Percentiles rank a stretch among this genome's conserved stretches.
phyloP scores from a whole-genome alignment of 2,797 vertebrate genomes.

The Thaleichthys pacificus region DNA sequence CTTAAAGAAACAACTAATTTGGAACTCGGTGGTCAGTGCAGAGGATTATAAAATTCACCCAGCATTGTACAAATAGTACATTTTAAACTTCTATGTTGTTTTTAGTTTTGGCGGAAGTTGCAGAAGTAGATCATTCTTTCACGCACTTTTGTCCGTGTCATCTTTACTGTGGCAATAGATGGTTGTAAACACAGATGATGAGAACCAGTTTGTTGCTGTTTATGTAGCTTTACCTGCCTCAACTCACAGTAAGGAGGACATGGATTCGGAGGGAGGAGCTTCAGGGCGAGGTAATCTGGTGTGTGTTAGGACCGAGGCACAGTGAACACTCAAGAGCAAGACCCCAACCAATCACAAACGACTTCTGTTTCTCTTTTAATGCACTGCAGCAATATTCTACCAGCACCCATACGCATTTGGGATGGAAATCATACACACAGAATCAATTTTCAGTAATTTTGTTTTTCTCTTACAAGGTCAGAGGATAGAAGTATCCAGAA shows the following conservation, averaged over 20 bases:
- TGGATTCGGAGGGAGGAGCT: slow-evolving; percentile 38
- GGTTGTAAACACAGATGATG: slow-evolving; percentile 51
- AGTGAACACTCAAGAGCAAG: slow-evolving; percentile 52
- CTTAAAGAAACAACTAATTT: slow-evolving; percentile 32
- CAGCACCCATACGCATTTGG: slow-evolving; percentile 65
- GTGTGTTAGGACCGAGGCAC: slow-evolving; percentile 58
- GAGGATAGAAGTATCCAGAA: slow-evolving; percentile 69
- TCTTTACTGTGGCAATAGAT: slow-evolving; percentile 39
- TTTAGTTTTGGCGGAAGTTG: slow-evolving; percentile 15
- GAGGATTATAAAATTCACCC: too few relatives aligned
- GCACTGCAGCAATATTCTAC: slow-evolving; percentile 60
- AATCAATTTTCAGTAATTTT: slow-evolving; percentile 46
- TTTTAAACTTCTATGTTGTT: not conserved
- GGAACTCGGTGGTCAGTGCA: not conserved
- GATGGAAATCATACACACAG: slow-evolving; percentile 60
- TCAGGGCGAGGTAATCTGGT: slow-evolving; percentile 62
- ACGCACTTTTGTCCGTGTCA: slow-evolving; percentile 32
- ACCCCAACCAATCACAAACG: slow-evolving; percentile 53
- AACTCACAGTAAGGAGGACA: slow-evolving; percentile 33
- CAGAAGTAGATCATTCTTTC: slow-evolving; percentile 17
- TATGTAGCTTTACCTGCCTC: slow-evolving; percentile 24
- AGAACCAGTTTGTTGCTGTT: slow-evolving; percentile 28
- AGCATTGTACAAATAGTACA: too few relatives aligned
- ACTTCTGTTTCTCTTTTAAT: slow-evolving; percentile 50
- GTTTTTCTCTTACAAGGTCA: slow-evolving; percentile 52